Base-by-base conservation (phyloP, 2,113 vertebrate species). In the Cisticola juncidis region DNA sequence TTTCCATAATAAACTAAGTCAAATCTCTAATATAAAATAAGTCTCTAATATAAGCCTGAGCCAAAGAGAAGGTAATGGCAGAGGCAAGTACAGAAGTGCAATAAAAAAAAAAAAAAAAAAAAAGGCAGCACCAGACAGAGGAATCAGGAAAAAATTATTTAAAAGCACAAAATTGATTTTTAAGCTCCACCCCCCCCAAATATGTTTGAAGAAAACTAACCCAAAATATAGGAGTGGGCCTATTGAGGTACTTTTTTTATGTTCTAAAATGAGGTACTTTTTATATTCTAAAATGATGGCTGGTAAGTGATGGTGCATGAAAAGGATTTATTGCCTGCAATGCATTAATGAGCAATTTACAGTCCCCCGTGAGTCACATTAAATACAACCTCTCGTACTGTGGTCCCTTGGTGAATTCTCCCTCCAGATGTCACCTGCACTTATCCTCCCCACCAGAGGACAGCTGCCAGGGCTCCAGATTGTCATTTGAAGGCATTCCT, bases 401-500 rank as follows among this genome's bases (percentile, higher is more conserved):
- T 61, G 74, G 69, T 78, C 80, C 88, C 68, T 45, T 9, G 29
- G 71, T 42, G 80, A 93, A 86, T 88, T 83, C 80, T 90, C 80
- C 54, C 80, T 96, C 92, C 95, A 97, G 93, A 96, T 93, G 92
- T 93, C 95, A 93, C 93, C 19, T 2, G 71, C 88, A 83, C 28
- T 95, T 88, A 73, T 62, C 50, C 50, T 76, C 35, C 81, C 66
- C 14, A 5, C 33, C 0, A 11, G 16, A 80, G 92, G 72, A 82
- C 0, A 0, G 7, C 44, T 94, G 85, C 95, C 93, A 91, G 60
- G 64, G 72, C 83, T 92, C 85, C 95, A 96, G 96, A 95, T 74
- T 96, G 95, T 81, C 56, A 50, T 86, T 94, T 90, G 77, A 94
- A 94, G 92, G 80, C 60, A 90, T 96, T 56, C 56, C 76, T 90